Base-by-base conservation (phyloP, 2,888 invertebrate genomes). In the Aporophyla nigra region DNA sequence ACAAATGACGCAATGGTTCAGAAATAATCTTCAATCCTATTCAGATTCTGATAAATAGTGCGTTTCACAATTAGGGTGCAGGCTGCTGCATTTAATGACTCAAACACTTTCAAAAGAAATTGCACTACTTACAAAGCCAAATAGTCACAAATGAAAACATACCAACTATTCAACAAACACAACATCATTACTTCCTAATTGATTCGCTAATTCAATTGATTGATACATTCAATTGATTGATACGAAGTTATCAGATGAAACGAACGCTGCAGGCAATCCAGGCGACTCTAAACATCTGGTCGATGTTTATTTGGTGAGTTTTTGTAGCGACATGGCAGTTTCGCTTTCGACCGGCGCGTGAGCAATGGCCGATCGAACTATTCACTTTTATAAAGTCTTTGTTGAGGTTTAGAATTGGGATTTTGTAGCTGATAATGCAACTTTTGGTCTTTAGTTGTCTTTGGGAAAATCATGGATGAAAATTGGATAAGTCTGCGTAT, bases 311-410 rank as follows among this genome's bases (percentile, higher is more conserved):
- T 85, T 74, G 33, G 67, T 54, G 46, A 58, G 10, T 83, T 93
- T 94, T 94, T 91, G 86, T 85, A 27, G 24, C 71, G 85, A 71
- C 74, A 74, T 69, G 73, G 84, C 78, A 88, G 91, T 93, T 94
- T 95, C 94, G 90, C 95, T 95, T 94, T 95, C 95, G 89, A 89
- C 83, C 92, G 93, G 93, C 76, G 83, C 84, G 82, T 78, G 78
- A 63, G 70, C 83, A 78, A 69, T 65, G 83, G 71, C 43, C 66
- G 40, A 27, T 40, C 58, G 19, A 53, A 68, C 76, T 78, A 76
- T 80, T 83, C 89, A 85, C 80, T 72, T 85, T 82, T 73, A 74
- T 75, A 69, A 7, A 71, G 73, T 67, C 85, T 83, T 82, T 86
- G 82, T 76, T 80, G 74, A 66, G 49, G 63, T 73, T 56, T 7